phyloP scores from a whole-genome alignment of 1,140 invertebrate species.

The Cydia splendana region DNA sequence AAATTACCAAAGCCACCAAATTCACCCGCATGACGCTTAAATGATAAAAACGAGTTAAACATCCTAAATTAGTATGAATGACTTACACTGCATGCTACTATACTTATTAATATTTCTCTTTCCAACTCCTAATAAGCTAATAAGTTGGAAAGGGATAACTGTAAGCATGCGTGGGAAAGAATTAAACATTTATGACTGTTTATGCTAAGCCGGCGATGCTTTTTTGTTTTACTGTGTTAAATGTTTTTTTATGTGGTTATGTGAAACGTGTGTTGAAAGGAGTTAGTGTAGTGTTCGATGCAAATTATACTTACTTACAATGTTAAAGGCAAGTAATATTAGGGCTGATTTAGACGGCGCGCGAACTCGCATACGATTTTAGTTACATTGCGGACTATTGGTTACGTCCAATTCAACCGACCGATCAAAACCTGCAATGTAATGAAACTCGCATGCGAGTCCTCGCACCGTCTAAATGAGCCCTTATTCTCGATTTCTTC shows the following conservation, averaged over 20 bases:
- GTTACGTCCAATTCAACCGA: no score
- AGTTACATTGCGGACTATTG: no score
- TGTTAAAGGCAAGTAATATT: not conserved
- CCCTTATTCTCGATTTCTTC: no score
- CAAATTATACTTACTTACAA: not conserved
- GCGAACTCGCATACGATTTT: no score
- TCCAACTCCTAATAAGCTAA: not conserved
- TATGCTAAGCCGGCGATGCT: conserved; percentile 22
- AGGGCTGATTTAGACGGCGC: no score
- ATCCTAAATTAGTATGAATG: conserved; percentile 33
- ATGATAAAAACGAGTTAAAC: conserved; percentile 32
- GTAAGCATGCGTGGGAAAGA: conserved; percentile 17
- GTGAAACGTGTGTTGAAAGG: not conserved
- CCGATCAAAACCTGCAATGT: no score
- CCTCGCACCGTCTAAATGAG: no score
- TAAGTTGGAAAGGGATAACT: not conserved
- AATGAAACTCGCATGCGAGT: no score
- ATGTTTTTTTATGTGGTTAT: conserved; percentile 14
- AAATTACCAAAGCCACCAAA: not conserved
- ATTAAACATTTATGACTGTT: conserved; percentile 28
- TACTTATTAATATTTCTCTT: conserved; percentile 9
- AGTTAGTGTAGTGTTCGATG: not conserved
- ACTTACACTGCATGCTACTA: conserved; percentile 26
- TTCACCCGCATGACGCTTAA: conserved; percentile 25
- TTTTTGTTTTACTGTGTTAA: conserved; percentile 25